A percentile compares a stretch with the other conserved stretches of the same genome.
Conservation (phyloP, 1,140 invertebrate species). For the Brachionus paranguensis region DNA sequence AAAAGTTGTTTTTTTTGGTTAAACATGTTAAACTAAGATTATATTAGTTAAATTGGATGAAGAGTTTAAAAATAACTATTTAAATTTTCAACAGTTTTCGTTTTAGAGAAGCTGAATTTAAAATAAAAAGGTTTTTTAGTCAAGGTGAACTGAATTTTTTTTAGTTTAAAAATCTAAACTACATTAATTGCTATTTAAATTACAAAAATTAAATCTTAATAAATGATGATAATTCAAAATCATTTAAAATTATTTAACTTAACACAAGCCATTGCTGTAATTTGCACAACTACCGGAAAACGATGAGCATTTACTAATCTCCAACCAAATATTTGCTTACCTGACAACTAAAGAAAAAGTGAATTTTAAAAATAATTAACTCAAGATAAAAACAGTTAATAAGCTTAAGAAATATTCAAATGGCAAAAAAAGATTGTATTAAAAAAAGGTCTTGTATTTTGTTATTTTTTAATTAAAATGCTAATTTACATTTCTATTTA, state of each 20-base stretch:
- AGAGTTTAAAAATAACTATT: neutral
- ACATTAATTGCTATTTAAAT: neutral
- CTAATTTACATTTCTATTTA: neutral
- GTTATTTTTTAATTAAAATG: conserved; percentile 39
- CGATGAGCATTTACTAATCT: neutral
- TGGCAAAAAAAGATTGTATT: neutral
- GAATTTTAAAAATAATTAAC: neutral
- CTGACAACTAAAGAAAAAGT: neutral
- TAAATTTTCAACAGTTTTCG: neutral
- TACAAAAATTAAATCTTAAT: neutral
- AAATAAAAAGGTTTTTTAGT: neutral
- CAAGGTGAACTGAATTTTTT: neutral
- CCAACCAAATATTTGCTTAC: neutral
- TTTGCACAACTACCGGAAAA: neutral
- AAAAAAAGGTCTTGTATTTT: neutral
- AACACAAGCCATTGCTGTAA: neutral
- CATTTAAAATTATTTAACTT: neutral
- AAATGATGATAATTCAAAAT: neutral
- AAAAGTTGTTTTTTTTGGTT: neutral
- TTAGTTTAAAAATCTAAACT: neutral
- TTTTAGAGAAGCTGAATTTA: too few species aligned
- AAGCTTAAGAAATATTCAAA: neutral
- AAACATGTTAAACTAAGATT: neutral
- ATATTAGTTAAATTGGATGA: neutral
- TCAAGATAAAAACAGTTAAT: neutral